Conservation (phyloP, 1,140 invertebrate genomes). For the Dendrolimus kikuchii region DNA sequence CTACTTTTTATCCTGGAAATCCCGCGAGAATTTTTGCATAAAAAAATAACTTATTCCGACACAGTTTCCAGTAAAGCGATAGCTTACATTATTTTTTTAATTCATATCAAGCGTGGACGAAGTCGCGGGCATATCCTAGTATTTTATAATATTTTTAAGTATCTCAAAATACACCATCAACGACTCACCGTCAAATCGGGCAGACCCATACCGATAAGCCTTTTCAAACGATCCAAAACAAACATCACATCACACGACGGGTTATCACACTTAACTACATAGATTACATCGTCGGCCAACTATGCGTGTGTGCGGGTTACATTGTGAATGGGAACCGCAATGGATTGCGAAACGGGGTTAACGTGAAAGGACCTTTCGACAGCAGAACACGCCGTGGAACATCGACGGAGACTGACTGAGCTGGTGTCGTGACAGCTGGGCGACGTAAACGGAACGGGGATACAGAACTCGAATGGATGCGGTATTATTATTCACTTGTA, state of each 20-base stretch:
- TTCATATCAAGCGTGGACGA: no score
- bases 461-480: slow-evolving; percentile 8
- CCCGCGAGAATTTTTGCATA: no score
- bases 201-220: slow-evolving; percentile 51
- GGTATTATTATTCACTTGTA: no score
- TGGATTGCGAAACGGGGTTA: slow-evolving; percentile 4
- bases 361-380: slow-evolving; percentile 45
- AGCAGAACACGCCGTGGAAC: slow-evolving; percentile 59
- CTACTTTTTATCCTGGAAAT: no score
- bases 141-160: not conserved
- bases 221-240: slow-evolving; percentile 42
- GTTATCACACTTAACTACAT: slow-evolving; percentile 2
- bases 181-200: slow-evolving; percentile 61
- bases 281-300: not conserved
- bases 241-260: slow-evolving; percentile 44
- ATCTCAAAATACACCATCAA: not conserved
- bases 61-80: no score
- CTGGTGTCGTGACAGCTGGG: slow-evolving; percentile 15
- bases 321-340: slow-evolving; percentile 17
- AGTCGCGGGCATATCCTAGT: no score
- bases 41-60: no score
- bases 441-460: no score
- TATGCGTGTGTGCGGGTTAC: slow-evolving; percentile 11
- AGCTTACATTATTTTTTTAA: no score
- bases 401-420: slow-evolving; percentile 43